A percentile compares a stretch with the other conserved stretches of the same genome.
These are phyloP conservation scores for Polietes domitor DNA, from an alignment of 2,888 invertebrate genomes.

Conservation along the genomic window DNA sequence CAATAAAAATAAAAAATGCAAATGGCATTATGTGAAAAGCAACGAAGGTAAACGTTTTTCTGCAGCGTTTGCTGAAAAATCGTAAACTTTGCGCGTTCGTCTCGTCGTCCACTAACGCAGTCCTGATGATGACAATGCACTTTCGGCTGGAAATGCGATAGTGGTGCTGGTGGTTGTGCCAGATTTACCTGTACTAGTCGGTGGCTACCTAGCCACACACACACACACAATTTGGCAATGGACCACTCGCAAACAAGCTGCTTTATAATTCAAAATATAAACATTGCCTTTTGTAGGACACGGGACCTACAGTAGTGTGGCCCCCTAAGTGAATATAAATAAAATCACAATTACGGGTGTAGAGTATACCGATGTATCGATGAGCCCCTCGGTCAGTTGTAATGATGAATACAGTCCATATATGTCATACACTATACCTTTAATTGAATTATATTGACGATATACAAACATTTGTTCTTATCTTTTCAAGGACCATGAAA, in stretches of 20 bases:
- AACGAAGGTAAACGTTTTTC: constrained; percentile 53
- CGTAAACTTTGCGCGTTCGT: background rate
- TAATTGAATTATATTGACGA: no score
- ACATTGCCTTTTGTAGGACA: background rate
- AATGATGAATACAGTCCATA: no score
- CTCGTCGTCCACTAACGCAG: constrained; percentile 38
- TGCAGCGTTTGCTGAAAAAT: constrained; percentile 40
- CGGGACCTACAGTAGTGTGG: background rate
- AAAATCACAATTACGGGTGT: no score
- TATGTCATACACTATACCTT: no score
- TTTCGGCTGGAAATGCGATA: background rate
- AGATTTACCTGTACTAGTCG: background rate
- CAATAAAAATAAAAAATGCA: constrained; percentile 54
- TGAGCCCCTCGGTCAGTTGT: no score
- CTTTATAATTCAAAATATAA: background rate
- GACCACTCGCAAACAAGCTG: constrained; percentile 1
- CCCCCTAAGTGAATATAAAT: background rate
- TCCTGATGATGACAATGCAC: constrained; percentile 58
- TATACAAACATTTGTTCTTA: no score
- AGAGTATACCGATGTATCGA: no score
- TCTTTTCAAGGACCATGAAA: no score
- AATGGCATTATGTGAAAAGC: constrained; percentile 50
- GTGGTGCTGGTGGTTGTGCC: background rate
- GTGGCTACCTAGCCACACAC: background rate
- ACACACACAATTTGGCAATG: background rate